A percentile compares a stretch with the other conserved stretches of the same genome.
Conservation (phyloP, 2,797 vertebrate genomes). For the Leptodactylus fallax region DNA sequence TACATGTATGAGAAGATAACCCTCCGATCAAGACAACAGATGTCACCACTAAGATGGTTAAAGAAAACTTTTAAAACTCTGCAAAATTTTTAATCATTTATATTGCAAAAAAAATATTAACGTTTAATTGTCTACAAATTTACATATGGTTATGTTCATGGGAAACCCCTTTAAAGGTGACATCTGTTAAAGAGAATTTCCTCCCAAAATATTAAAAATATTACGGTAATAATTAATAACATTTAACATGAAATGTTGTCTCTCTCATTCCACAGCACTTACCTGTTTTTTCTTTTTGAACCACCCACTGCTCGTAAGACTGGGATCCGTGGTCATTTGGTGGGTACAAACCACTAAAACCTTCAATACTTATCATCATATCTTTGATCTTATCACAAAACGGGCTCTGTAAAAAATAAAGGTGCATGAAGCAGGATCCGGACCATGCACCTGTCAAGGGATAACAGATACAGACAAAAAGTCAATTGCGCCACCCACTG, state of each 20-base stretch:
- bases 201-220: no score
- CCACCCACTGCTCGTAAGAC: conserved; percentile 92
- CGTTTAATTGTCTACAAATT: no score
- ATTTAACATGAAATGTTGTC: neutral
- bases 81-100: no score
- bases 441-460: neutral
- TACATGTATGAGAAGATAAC: no score
- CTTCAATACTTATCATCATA: conserved; percentile 90
- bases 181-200: no score
- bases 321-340: conserved; percentile 88
- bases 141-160: no score
- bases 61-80: no score
- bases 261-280: neutral
- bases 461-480: neutral
- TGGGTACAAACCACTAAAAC: conserved; percentile 79
- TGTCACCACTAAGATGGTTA: no score
- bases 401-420: conserved; percentile 83
- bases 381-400: conserved; percentile 88
- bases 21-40: no score
- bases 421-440: neutral
- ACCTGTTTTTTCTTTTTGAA: conserved; percentile 87
- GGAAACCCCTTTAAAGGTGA: no score
- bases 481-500: neutral
- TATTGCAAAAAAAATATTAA: no score
- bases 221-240: no score